Evolutionary conservation across 2,888 invertebrate species (phyloP).

Genomic region (Cyaniris semiargus): DNA sequence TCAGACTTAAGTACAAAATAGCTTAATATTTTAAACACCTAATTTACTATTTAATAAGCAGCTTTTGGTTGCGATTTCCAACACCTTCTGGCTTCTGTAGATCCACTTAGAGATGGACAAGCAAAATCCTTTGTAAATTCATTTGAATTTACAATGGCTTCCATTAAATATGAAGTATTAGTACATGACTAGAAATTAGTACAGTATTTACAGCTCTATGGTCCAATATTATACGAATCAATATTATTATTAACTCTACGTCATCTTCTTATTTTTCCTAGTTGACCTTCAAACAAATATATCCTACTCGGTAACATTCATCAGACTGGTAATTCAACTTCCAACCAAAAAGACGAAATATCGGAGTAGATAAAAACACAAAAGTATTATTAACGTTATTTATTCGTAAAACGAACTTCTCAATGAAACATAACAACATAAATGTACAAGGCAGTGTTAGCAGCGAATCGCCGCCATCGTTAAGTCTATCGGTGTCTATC

Average conservation of each 20-base stretch:
- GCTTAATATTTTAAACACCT: not conserved
- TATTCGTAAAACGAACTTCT: conserved; percentile 47
- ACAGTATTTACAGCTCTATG: too few species aligned
- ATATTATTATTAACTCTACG: not conserved
- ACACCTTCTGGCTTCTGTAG: not conserved
- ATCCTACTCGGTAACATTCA: not conserved
- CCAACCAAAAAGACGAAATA: not conserved
- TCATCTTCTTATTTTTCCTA: not conserved
- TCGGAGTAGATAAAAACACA: not conserved
- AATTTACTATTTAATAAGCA: not conserved
- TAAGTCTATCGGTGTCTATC: not conserved
- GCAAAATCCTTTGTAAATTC: not conserved
- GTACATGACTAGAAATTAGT: too few species aligned
- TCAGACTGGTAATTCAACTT: not conserved
- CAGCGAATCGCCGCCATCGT: conserved; percentile 37
- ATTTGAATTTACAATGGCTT: not conserved
- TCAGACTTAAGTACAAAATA: not conserved
- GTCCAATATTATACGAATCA: not conserved
- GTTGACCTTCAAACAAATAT: not conserved
- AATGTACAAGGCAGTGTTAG: conserved; percentile 60
- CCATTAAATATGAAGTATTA: too few species aligned
- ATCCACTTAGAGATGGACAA: not conserved
- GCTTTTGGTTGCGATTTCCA: not conserved
- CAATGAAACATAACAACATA: conserved; percentile 53
- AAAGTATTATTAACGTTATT: conserved; percentile 32